These are phyloP conservation scores for Dermochelys coriacea DNA, from an alignment of 2,797 vertebrate genomes.

Conservation along the genomic window DNA sequence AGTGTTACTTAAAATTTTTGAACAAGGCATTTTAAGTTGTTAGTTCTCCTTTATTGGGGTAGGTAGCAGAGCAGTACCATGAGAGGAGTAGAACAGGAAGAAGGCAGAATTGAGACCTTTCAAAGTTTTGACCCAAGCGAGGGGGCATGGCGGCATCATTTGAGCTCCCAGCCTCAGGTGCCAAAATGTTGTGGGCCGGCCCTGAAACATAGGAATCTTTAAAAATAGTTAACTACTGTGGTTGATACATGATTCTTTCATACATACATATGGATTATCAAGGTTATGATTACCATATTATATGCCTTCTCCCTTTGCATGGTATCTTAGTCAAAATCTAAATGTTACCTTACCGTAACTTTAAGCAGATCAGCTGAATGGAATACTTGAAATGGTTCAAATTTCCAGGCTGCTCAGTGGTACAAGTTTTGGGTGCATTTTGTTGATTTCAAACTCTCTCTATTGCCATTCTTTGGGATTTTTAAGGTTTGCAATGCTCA, in stretches of 20 bases:
- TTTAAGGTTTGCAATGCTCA: background rate
- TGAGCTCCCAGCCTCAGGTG: no score
- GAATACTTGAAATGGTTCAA: background rate
- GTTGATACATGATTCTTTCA: background rate
- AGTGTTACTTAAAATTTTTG: no score
- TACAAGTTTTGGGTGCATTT: background rate
- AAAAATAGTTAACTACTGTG: background rate
- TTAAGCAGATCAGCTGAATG: background rate
- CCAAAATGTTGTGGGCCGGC: no score
- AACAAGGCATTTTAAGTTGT: no score
- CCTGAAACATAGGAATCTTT: background rate
- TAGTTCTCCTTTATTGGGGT: no score
- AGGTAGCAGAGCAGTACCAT: no score
- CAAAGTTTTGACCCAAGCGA: no score
- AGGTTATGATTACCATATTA: background rate
- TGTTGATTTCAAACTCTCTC: background rate
- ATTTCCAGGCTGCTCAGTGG: background rate
- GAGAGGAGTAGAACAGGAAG: no score
- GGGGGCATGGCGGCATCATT: no score
- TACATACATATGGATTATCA: background rate
- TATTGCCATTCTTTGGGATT: accelerated
- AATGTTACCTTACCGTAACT: background rate
- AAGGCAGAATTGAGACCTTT: no score
- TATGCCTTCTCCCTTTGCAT: background rate
- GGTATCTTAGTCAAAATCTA: accelerated